A percentile compares a stretch with the other conserved stretches of the same genome.
phyloP scores from a whole-genome alignment of 23 tunicate genomes.

The Aplidium turbinatum region DNA sequence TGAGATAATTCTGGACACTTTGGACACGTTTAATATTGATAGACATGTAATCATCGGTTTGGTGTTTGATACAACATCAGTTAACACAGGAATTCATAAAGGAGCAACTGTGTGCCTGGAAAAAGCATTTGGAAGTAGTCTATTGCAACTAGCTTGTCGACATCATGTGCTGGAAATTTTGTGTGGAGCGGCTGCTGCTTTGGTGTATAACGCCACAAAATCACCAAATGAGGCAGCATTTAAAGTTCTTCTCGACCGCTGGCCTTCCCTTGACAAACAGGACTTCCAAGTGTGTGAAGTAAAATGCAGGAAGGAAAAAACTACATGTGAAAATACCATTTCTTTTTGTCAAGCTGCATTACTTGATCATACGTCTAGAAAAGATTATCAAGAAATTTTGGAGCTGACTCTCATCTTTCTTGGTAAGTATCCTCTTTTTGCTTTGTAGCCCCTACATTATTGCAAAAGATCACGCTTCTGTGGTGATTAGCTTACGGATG shows the following conservation, averaged over 20 bases:
- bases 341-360: conserved; percentile 15
- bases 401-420: conserved; percentile 13
- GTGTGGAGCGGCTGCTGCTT: no score
- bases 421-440: no score
- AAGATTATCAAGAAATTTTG: conserved; percentile 21
- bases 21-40: conserved; percentile 5
- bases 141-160: conserved; percentile 21
- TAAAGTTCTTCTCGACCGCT: conserved; percentile 8
- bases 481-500: background rate
- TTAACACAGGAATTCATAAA: conserved; percentile 19
- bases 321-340: no score
- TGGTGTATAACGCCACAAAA: conserved; percentile 1
- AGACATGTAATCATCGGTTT: conserved; percentile 16
- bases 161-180: conserved; percentile 19
- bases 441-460: background rate
- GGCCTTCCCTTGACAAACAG: conserved; percentile 3
- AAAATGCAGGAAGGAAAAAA: conserved; percentile 6
- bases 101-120: conserved; percentile 18
- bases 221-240: conserved; percentile 12
- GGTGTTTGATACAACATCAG: conserved; percentile 11
- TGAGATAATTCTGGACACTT: background rate
- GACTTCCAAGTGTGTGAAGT: background rate
- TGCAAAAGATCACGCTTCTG: background rate
- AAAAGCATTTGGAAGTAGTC: conserved; percentile 2
- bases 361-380: background rate